Conservation (phyloP, 1,140 invertebrate species). For the Drosophila nasuta region DNA sequence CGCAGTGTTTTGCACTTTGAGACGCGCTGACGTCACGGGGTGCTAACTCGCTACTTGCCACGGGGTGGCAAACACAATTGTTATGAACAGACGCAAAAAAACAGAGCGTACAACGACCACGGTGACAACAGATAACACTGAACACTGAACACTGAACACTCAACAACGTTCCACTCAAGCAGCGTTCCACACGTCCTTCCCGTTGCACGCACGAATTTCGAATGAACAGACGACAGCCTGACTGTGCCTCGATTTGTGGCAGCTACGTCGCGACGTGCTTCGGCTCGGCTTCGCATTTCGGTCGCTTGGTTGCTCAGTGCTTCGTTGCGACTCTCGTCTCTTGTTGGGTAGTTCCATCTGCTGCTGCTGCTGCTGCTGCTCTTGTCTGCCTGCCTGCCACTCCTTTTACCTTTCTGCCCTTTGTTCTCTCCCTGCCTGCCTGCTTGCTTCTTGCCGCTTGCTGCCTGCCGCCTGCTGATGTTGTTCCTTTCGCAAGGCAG, state of each 20-base stretch:
- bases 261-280: background rate
- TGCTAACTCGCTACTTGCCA: constrained; percentile 8
- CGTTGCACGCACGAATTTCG: constrained; percentile 79
- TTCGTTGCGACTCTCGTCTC: too few relatives aligned
- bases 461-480: constrained; percentile 8
- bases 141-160: background rate
- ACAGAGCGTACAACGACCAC: constrained; percentile 2
- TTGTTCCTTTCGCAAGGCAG: background rate
- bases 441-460: constrained; percentile 10
- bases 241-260: constrained; percentile 18
- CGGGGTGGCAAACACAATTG: constrained; percentile 25
- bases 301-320: background rate
- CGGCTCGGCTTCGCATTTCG: background rate
- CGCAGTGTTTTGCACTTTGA: background rate
- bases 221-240: constrained; percentile 55
- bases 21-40: constrained; percentile 42
- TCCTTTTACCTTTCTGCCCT: constrained; percentile 47
- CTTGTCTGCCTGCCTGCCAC: constrained; percentile 21
- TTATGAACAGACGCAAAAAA: constrained; percentile 2
- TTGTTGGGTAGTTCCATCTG: constrained; percentile 35
- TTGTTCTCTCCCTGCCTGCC: constrained; percentile 24
- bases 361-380: constrained; percentile 8
- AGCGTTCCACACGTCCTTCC: constrained; percentile 74
- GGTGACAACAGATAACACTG: background rate
- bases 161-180: constrained; percentile 24